A percentile compares a stretch with the other conserved stretches of the same genome.
phyloP scores from a whole-genome alignment of 2,888 invertebrate species.

The Erynnis tages region DNA sequence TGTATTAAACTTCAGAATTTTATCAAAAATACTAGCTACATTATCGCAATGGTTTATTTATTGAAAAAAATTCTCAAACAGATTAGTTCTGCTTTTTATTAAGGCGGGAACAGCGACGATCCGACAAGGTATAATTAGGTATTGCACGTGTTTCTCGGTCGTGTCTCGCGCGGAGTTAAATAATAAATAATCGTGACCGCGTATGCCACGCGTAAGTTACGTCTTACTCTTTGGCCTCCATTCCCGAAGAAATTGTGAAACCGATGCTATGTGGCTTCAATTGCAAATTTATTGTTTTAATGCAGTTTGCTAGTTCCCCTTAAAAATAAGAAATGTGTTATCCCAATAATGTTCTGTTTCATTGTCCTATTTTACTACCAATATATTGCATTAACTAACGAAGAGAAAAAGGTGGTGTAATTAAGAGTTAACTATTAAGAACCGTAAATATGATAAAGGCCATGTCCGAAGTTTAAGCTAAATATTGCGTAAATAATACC shows the following conservation, averaged over 20 bases:
- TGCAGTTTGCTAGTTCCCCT: neutral
- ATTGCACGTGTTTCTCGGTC: conserved; percentile 3
- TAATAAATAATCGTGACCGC: conserved; percentile 4
- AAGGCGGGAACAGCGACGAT: neutral
- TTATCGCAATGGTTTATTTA: conserved; percentile 1
- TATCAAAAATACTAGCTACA: no score
- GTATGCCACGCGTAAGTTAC: conserved; percentile 47
- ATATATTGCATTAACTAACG: no score
- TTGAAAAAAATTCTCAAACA: neutral
- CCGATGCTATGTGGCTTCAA: conserved; percentile 15
- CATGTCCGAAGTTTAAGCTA: no score
- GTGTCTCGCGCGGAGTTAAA: conserved; percentile 4
- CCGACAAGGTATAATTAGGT: conserved; percentile 4
- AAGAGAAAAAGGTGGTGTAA: no score
- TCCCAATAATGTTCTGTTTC: no score
- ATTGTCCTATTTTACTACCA: no score
- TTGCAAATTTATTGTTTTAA: conserved; percentile 22
- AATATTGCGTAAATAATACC: neutral
- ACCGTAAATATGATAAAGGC: no score
- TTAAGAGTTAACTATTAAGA: no score
- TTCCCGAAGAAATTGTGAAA: conserved; percentile 36
- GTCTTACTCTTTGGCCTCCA: conserved; percentile 54
- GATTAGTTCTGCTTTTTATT: conserved; percentile 1
- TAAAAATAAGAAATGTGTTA: no score
- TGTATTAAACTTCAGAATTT: no score